Evolutionary conservation across 2,797 vertebrate species (phyloP).

Genomic region (Peromyscus eremicus): DNA sequence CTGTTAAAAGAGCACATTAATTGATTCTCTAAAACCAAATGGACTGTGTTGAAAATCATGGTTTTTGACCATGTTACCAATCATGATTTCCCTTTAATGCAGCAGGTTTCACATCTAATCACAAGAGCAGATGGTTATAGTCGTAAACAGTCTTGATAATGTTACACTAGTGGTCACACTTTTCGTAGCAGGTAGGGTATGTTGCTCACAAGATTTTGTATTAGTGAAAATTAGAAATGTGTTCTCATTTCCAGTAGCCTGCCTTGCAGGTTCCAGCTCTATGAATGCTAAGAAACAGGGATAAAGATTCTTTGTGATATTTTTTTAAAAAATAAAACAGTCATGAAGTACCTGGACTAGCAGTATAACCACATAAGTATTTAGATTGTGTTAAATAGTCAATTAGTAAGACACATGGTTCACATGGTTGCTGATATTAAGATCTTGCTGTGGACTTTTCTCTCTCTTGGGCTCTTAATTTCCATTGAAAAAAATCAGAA

Average conservation of each 20-base stretch:
- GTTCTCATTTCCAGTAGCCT: background rate
- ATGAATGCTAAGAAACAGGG: no score
- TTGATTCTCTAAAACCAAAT: background rate
- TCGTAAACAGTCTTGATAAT: background rate
- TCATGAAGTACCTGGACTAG: background rate
- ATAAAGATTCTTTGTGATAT: background rate
- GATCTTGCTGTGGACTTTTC: background rate
- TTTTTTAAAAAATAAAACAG: conserved; percentile 7
- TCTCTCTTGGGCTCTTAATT: background rate
- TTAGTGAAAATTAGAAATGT: background rate
- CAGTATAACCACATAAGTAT: background rate
- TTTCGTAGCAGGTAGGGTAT: background rate
- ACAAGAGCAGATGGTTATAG: background rate
- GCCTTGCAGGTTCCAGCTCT: no score
- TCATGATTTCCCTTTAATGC: background rate
- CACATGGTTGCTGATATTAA: background rate
- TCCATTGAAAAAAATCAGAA: background rate
- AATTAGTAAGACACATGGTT: background rate
- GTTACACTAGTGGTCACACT: no score
- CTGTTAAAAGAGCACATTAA: background rate
- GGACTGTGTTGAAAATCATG: background rate
- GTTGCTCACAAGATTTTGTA: no score
- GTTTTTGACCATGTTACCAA: background rate
- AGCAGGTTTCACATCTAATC: background rate
- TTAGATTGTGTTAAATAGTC: background rate